A percentile compares a stretch with the other conserved stretches of the same genome.
These are phyloP conservation scores for Aphelenchoides besseyi DNA, from an alignment of 1,140 invertebrate species.

Conservation along the genomic window DNA sequence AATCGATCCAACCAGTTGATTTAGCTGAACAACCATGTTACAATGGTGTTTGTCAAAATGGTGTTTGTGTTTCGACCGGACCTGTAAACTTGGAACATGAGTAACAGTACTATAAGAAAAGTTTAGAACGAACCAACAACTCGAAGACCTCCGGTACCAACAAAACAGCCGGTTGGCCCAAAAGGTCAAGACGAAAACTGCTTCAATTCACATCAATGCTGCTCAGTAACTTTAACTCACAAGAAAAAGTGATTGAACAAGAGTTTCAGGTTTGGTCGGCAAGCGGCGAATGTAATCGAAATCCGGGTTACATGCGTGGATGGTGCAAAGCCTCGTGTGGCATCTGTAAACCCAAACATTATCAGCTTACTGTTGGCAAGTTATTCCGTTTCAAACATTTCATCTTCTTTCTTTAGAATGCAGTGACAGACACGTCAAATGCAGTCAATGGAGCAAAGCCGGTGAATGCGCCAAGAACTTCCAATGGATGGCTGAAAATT, in stretches of 20 bases:
- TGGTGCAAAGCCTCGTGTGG: conserved; percentile 55
- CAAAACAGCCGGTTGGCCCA: background rate
- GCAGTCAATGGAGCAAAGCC: conserved; percentile 32
- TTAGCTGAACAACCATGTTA: conserved; percentile 23
- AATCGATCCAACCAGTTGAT: background rate
- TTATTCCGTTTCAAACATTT: background rate
- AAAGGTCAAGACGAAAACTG: conserved; percentile 30
- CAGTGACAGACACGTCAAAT: conserved; percentile 43
- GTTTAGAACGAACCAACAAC: conserved; percentile 7
- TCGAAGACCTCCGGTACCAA: background rate
- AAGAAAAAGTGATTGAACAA: background rate
- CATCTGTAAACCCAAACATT: conserved; percentile 37
- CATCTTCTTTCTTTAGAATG: conserved; percentile 39
- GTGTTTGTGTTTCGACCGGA: conserved; percentile 24
- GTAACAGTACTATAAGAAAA: background rate
- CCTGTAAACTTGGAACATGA: background rate
- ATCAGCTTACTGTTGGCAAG: conserved; percentile 21
- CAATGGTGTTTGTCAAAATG: conserved; percentile 32
- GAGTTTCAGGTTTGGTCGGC: conserved; percentile 31
- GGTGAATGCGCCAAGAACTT: conserved; percentile 50
- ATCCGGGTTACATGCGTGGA: conserved; percentile 42
- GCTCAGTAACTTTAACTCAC: background rate
- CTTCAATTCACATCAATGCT: conserved; percentile 29
- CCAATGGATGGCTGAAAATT: conserved; percentile 45
- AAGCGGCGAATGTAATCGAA: conserved; percentile 43